Conservation (phyloP, 2,113 vertebrate genomes). For the Axis porcinus region DNA sequence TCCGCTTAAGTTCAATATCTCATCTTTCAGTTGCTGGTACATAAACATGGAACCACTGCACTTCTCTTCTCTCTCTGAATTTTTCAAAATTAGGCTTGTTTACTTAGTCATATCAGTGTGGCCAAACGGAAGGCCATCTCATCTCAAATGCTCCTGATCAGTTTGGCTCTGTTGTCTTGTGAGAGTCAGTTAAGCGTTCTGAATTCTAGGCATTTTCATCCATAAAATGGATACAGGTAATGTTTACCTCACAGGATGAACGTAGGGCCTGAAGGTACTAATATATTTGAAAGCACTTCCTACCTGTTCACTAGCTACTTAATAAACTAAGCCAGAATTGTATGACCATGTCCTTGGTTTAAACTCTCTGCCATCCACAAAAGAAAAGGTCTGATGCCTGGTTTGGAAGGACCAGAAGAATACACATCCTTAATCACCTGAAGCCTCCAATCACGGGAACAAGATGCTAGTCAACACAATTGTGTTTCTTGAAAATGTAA, state of each 20-base stretch:
- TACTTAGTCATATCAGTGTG: not conserved
- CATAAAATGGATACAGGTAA: not conserved
- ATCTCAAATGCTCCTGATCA: not conserved
- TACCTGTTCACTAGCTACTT: fast-evolving
- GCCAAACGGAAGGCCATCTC: too few relatives aligned
- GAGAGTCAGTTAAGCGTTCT: not conserved
- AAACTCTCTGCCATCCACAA: not conserved
- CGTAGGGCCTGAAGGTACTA: fast-evolving
- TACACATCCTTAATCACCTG: fast-evolving
- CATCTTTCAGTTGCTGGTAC: not conserved
- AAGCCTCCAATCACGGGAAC: fast-evolving
- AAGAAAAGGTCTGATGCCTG: not conserved
- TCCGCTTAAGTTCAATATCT: too few relatives aligned
- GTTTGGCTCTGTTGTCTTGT: not conserved
- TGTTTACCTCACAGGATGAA: fast-evolving
- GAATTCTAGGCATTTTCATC: not conserved
- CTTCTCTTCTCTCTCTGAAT: not conserved
- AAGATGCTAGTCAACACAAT: not conserved
- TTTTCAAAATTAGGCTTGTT: not conserved
- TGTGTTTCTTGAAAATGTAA: not conserved
- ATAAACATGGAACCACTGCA: fast-evolving
- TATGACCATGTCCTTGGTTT: not conserved
- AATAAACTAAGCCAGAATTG: fast-evolving
- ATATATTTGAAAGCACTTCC: fast-evolving
- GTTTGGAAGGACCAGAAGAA: not conserved